These are phyloP conservation scores for Gisinianus flammeolus DNA, from an alignment of 2,888 invertebrate species.

Conservation along the genomic window DNA sequence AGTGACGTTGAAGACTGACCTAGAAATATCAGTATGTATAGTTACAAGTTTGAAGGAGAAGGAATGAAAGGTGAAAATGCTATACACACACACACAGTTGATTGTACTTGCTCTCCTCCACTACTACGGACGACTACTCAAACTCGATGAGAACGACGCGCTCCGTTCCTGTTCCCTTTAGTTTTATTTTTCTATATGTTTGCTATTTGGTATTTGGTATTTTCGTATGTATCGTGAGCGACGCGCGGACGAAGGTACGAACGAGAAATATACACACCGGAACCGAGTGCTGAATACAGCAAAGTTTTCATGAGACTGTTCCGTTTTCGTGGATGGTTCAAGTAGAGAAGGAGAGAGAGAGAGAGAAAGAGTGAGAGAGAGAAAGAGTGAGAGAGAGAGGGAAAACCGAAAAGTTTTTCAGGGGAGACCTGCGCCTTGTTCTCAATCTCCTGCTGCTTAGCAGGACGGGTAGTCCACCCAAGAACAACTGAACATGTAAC, in stretches of 20 bases:
- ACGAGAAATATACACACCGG: background rate
- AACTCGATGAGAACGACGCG: too few species aligned
- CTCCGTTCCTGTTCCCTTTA: too few species aligned
- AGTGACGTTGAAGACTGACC: too few species aligned
- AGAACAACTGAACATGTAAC: background rate
- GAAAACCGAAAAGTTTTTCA: conserved; percentile 25
- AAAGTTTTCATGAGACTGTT: conserved; percentile 31
- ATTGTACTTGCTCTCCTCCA: too few species aligned
- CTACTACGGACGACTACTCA: too few species aligned
- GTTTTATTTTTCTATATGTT: too few species aligned
- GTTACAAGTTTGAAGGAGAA: too few species aligned
- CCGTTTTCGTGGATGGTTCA: background rate
- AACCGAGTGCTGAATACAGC: background rate
- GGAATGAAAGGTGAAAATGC: too few species aligned
- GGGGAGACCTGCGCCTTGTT: conserved; percentile 21
- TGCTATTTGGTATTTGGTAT: too few species aligned
- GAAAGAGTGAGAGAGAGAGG: conserved; percentile 10
- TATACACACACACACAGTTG: too few species aligned
- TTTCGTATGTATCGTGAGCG: too few species aligned
- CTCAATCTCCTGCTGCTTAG: conserved; percentile 7
- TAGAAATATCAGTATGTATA: too few species aligned
- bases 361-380: background rate
- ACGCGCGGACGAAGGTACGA: background rate
- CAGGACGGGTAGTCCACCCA: background rate
- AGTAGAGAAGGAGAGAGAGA: background rate